phyloP scores from a whole-genome alignment of 1,140 invertebrate species.

The Cotesia glomerata region DNA sequence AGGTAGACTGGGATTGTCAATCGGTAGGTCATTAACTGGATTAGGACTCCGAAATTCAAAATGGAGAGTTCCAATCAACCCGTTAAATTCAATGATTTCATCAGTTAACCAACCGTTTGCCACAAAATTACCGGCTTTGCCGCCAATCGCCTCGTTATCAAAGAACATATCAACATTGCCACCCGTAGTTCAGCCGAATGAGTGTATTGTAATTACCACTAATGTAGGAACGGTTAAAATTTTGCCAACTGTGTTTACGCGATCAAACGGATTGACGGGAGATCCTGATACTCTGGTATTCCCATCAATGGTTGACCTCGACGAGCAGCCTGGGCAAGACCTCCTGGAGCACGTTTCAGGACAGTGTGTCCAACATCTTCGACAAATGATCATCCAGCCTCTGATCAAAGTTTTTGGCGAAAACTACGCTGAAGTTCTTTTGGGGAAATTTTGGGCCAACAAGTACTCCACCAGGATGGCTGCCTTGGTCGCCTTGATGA shows the following conservation, averaged over 20 bases:
- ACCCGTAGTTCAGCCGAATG: neutral
- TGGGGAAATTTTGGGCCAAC: conserved; percentile 5
- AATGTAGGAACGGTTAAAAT: neutral
- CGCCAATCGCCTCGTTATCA: neutral
- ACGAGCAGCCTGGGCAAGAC: neutral
- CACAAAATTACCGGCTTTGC: conserved; percentile 20
- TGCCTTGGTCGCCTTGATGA: conserved; percentile 15
- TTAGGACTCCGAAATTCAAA: too few relatives aligned
- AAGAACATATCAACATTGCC: neutral
- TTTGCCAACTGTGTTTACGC: neutral
- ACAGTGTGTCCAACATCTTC: conserved; percentile 2
- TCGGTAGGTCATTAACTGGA: too few relatives aligned
- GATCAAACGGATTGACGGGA: neutral
- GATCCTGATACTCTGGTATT: conserved; percentile 15
- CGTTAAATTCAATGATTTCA: neutral
- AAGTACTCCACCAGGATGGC: conserved; percentile 23
- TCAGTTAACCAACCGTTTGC: neutral
- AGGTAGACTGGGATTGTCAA: too few relatives aligned
- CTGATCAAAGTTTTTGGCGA: conserved; percentile 29
- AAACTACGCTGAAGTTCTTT: conserved; percentile 13
- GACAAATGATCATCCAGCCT: conserved; percentile 17
- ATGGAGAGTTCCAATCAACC: too few relatives aligned
- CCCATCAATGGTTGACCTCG: conserved; percentile 19
- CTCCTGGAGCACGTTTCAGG: neutral
- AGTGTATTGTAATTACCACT: neutral